Evolutionary conservation across 2,797 vertebrate genomes (phyloP).

Genomic region (Orestias chungarensis): DNA sequence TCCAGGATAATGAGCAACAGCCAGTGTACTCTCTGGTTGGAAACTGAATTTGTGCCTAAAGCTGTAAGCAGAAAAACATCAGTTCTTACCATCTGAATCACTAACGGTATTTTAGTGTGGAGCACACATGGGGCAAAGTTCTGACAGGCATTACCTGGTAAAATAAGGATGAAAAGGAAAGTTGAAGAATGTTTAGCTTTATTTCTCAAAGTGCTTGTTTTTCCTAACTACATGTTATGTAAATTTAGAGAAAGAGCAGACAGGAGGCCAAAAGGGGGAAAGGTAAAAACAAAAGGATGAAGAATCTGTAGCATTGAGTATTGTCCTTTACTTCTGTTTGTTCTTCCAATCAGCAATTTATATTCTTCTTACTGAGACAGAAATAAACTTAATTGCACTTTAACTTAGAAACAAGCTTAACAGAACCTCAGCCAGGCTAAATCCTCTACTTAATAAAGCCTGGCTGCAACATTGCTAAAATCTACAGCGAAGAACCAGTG

Average conservation of each 20-base stretch:
- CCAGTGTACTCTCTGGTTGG: constrained; percentile 13
- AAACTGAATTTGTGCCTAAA: constrained; percentile 18
- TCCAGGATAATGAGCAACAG: constrained; percentile 52
- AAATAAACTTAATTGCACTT: neutral
- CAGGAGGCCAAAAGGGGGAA: constrained; percentile 25
- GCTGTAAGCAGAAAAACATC: constrained; percentile 5
- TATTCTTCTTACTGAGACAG: constrained; percentile 11
- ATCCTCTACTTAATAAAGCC: constrained; percentile 7
- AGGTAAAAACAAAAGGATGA: neutral
- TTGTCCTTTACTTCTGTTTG: constrained; percentile 41
- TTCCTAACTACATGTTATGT: constrained; percentile 10
- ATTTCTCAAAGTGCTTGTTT: constrained; percentile 35
- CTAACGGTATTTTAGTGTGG: constrained; percentile 1
- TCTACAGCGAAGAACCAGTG: constrained; percentile 14
- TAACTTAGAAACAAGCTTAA: neutral
- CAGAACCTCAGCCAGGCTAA: constrained; percentile 5
- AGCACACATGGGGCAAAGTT: constrained; percentile 14
- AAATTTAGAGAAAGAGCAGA: constrained; percentile 7
- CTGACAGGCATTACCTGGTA: constrained; percentile 19
- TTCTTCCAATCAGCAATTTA: constrained; percentile 27
- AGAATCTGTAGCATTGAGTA: constrained; percentile 52
- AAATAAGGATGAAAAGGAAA: constrained; percentile 30
- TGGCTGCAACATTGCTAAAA: constrained; percentile 20
- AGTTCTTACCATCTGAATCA: constrained; percentile 30
- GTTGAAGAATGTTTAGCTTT: constrained; percentile 31